A percentile compares a stretch with the other conserved stretches of the same genome.
phyloP scores from a whole-genome alignment of 1,140 invertebrate species.

The Bombus pyrosoma region DNA sequence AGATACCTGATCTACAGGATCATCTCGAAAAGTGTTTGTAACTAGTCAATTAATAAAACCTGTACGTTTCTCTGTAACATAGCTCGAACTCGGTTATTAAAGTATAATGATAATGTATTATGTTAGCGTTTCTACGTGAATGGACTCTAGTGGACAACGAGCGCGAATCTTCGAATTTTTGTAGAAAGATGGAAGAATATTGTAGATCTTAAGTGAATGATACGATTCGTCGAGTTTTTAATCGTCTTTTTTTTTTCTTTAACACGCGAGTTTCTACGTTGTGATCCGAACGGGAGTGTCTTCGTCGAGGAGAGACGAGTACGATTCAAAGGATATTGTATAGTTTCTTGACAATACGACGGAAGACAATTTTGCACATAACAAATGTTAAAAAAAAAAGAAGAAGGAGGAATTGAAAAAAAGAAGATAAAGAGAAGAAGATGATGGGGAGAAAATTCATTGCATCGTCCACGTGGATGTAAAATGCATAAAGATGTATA shows the following conservation, averaged over 20 bases:
- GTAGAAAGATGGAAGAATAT: constrained; percentile 21
- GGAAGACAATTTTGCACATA: not conserved
- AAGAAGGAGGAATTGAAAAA: not conserved
- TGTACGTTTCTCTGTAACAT: constrained; percentile 63
- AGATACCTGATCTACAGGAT: not conserved
- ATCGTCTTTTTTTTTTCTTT: not conserved
- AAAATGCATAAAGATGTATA: constrained; percentile 47
- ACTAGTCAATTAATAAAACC: constrained; percentile 76
- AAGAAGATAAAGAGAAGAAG: not conserved
- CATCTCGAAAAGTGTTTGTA: constrained; percentile 70
- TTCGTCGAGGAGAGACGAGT: not conserved
- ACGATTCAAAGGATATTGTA: not conserved
- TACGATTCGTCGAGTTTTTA: not conserved
- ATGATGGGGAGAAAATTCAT: not conserved
- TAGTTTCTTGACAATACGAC: not conserved
- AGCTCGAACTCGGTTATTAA: constrained; percentile 50
- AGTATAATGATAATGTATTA: constrained; percentile 6
- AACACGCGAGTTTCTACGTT: not conserved
- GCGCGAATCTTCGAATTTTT: constrained; percentile 20
- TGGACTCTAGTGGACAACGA: constrained; percentile 5
- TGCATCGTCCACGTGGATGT: constrained; percentile 28
- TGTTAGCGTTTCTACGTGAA: constrained; percentile 40
- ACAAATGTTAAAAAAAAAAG: not conserved
- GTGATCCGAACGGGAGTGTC: not conserved
- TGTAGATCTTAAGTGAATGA: not conserved